These are phyloP conservation scores for Pomatorhinus ruficollis DNA, from an alignment of 2,113 vertebrate species.

Conservation along the genomic window DNA sequence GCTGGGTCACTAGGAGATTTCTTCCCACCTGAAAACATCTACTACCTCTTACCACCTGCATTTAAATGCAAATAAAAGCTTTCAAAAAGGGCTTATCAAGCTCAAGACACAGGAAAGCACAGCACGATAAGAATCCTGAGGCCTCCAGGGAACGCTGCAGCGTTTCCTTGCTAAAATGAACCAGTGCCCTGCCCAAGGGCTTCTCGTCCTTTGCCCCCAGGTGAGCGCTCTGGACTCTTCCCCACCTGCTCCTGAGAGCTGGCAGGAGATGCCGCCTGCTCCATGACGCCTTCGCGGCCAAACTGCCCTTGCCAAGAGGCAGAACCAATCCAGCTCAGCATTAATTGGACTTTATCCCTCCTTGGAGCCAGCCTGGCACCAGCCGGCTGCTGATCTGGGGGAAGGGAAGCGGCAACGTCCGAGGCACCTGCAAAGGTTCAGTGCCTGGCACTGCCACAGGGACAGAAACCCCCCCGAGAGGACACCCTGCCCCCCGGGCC, in stretches of 20 bases:
- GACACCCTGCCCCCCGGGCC: neutral
- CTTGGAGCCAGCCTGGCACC: neutral
- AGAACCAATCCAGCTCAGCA: neutral
- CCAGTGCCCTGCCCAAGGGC: neutral
- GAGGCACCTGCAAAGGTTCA: neutral
- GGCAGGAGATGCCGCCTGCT: neutral
- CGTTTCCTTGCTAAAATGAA: neutral
- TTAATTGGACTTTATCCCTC: neutral
- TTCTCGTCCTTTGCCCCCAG: neutral
- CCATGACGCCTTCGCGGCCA: rapidly evolving
- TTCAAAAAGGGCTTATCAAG: neutral
- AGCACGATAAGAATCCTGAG: neutral
- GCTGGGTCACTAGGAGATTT: neutral
- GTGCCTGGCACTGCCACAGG: neutral
- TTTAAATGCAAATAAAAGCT: neutral
- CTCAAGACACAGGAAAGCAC: neutral
- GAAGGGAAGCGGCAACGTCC: neutral
- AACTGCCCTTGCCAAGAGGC: neutral
- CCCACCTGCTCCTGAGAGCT: neutral
- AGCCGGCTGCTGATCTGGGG: neutral
- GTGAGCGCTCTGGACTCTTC: neutral
- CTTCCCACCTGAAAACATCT: neutral
- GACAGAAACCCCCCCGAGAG: neutral
- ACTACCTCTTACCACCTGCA: neutral
- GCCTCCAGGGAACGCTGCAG: neutral